Percentiles rank a stretch among this genome's conserved stretches.
Conservation (phyloP, 2,888 invertebrate genomes). For the Iselma pallidipennis region DNA sequence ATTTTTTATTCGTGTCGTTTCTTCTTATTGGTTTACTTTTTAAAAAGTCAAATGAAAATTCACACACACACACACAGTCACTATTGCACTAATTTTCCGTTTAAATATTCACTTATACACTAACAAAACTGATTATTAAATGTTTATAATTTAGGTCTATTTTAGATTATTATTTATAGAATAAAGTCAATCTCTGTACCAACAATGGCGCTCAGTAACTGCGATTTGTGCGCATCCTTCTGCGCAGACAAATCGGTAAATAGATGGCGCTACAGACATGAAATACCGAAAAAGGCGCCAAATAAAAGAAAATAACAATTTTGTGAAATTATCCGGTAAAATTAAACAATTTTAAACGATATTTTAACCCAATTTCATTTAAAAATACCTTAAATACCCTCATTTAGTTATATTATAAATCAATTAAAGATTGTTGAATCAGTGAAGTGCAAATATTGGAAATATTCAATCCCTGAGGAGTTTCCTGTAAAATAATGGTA, state of each 20-base stretch:
- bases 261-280: conserved; percentile 1
- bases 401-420: too few relatives aligned
- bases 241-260: conserved; percentile 6
- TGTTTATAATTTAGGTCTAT: conserved; percentile 39
- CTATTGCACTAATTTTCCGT: conserved; percentile 47
- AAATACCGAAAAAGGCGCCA: conserved; percentile 8
- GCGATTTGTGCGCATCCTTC: conserved; percentile 20
- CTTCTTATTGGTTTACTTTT: conserved; percentile 53
- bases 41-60: conserved; percentile 44
- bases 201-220: conserved; percentile 54
- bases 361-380: background rate
- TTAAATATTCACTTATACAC: conserved; percentile 39
- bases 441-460: too few relatives aligned
- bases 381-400: conserved; percentile 1
- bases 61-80: conserved; percentile 30
- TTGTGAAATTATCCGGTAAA: conserved; percentile 1
- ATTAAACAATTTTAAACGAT: background rate
- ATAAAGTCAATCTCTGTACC: conserved; percentile 49
- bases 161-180: conserved; percentile 39
- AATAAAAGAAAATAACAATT: background rate
- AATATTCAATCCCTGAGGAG: too few relatives aligned
- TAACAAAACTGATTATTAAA: conserved; percentile 25
- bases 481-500: too few relatives aligned
- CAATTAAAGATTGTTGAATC: too few relatives aligned
- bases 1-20: conserved; percentile 47